Percentiles rank a stretch among this genome's conserved stretches.
Conservation (phyloP, 2,797 vertebrate genomes). For the Gymnothorax reevesii region DNA sequence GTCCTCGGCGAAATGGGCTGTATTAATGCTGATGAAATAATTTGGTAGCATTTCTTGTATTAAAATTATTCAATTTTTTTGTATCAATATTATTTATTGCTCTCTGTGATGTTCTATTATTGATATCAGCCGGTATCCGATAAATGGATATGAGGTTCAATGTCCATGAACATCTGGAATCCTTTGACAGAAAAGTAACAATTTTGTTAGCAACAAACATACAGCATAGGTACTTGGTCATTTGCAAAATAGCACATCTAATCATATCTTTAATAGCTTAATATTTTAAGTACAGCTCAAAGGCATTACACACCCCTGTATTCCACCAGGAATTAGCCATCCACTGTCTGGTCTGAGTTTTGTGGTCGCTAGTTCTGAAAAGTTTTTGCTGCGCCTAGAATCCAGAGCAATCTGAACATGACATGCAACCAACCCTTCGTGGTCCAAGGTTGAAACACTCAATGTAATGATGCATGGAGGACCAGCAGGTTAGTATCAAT, state of each 20-base stretch:
- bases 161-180: background rate
- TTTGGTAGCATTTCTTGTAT: background rate
- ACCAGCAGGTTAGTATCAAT: background rate
- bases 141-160: no score
- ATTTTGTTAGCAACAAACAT: conserved; percentile 14
- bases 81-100: background rate
- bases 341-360: background rate
- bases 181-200: background rate
- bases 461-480: background rate
- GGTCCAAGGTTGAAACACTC: background rate
- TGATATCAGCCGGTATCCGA: background rate
- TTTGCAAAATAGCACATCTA: background rate
- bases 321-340: background rate
- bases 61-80: background rate
- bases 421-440: background rate
- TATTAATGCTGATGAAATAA: no score
- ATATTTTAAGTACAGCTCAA: background rate
- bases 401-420: background rate
- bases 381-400: background rate
- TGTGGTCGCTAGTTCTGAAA: background rate
- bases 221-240: conserved; percentile 12
- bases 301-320: background rate
- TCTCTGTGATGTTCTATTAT: background rate
- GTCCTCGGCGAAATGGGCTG: no score
- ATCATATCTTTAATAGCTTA: conserved; percentile 11